Conservation (phyloP, 2,113 vertebrate species). For the Nesoenas mayeri region DNA sequence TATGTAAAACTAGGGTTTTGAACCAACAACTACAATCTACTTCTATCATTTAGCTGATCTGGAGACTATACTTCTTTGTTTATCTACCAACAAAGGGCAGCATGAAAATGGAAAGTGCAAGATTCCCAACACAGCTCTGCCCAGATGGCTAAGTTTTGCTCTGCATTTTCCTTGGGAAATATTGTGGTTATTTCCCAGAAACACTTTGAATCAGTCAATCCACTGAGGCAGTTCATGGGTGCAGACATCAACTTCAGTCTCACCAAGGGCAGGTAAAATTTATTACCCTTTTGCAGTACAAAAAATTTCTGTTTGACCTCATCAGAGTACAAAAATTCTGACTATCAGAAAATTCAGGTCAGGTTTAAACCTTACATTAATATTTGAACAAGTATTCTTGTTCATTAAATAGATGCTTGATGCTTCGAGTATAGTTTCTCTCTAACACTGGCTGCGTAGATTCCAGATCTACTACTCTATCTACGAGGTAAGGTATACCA, state of each 20-base stretch:
- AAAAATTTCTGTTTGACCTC: background rate
- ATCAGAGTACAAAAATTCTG: background rate
- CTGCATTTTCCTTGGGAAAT: background rate
- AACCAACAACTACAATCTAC: background rate
- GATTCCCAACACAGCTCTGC: background rate
- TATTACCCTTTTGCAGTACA: background rate
- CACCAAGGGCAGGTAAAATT: background rate
- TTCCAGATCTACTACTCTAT: background rate
- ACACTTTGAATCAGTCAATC: background rate
- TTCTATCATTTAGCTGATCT: background rate
- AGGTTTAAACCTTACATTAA: background rate
- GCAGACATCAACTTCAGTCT: background rate
- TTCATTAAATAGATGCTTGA: background rate
- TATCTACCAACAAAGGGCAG: background rate
- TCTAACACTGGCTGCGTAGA: background rate
- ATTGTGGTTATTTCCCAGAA: background rate
- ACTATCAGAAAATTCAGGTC: background rate
- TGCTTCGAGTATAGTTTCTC: background rate
- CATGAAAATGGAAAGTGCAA: background rate
- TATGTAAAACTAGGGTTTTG: background rate
- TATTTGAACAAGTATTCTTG: background rate
- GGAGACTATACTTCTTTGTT: background rate
- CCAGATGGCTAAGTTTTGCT: background rate
- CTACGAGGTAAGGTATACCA: background rate
- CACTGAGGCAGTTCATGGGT: background rate